Base-by-base conservation (phyloP, 2,113 vertebrate genomes). In the Cyphomyrus discorhynchus region DNA sequence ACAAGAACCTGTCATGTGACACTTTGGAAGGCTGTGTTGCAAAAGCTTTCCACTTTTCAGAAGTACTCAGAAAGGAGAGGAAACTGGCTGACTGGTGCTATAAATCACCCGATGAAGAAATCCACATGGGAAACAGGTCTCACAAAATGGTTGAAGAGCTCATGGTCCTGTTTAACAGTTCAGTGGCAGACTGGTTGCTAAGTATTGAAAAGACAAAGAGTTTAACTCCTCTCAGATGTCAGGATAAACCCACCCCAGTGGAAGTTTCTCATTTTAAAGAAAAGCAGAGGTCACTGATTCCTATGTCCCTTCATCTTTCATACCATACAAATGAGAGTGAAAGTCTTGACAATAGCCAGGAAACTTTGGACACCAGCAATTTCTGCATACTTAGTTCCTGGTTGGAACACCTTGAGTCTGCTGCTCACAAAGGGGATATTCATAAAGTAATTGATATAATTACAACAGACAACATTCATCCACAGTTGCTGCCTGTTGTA, bases 61-160 rank as follows among this genome's bases (percentile, higher is more conserved):
- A 93, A 90, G 66, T 93, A 77, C 96, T 97, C 85, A 93, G 97
- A 45, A 95, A 91, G 84, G 53, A 2, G 39, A 95, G 98, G 62
- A 95, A 97, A 50, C 93, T 90, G 66, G 89, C 91, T 0, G 95
- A 95, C 88, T 95, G 94, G 91, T 95, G 93, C 90, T 97, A 98
- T n/a, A 95, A 96, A 27, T 93, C 85, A 39, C 91, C 94, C 1
- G 96, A 97, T 0, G 96, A 96, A 77, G 91, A 96, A 0, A 92
- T 92, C 1, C 17, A 83, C 8, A 93, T 96, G 0, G 97, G 98
- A 24, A 94, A 94, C 0, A 92, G 91, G 3, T 96, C 97, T 74
- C 96, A 97, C 91, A 89, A 94, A 89, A 97, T 98, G 97, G 95
- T 98, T 56, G 94, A 98, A 88, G 98, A 98, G 93, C 91, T 98